Conservation (phyloP, 1,140 invertebrate species). For the Bombus sylvicola region DNA sequence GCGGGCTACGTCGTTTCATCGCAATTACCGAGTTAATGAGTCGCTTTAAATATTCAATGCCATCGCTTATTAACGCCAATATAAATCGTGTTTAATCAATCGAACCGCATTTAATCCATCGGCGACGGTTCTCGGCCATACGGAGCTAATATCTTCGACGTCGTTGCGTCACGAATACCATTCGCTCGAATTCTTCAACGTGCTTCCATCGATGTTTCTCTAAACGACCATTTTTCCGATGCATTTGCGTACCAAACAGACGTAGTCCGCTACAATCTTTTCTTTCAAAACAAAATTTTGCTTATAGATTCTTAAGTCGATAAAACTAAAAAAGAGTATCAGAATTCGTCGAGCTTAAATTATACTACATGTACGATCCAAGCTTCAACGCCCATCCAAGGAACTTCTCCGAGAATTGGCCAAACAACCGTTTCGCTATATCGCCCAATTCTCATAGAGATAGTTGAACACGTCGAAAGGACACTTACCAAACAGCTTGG, state of each 20-base stretch:
- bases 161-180: conserved; percentile 8
- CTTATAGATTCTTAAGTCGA: background rate
- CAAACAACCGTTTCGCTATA: background rate
- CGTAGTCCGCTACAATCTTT: background rate
- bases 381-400: background rate
- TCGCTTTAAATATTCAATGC: conserved; percentile 55
- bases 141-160: conserved; percentile 31
- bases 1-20: conserved; percentile 37
- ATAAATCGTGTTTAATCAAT: conserved; percentile 54
- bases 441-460: background rate
- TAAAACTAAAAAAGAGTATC: background rate
- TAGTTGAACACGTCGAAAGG: background rate
- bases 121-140: background rate
- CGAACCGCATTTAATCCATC: conserved; percentile 36
- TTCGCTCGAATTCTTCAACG: background rate
- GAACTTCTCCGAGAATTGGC: background rate
- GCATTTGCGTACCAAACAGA: background rate
- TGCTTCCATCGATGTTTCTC: background rate
- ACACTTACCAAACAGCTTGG: conserved; percentile 1
- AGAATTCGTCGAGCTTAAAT: background rate
- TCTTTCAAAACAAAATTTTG: background rate
- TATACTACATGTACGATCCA: background rate
- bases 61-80: conserved; percentile 49
- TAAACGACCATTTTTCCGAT: background rate
- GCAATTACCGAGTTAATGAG: conserved; percentile 55